Conservation (phyloP, 2,797 vertebrate genomes). For the Bovichtus variegatus region DNA sequence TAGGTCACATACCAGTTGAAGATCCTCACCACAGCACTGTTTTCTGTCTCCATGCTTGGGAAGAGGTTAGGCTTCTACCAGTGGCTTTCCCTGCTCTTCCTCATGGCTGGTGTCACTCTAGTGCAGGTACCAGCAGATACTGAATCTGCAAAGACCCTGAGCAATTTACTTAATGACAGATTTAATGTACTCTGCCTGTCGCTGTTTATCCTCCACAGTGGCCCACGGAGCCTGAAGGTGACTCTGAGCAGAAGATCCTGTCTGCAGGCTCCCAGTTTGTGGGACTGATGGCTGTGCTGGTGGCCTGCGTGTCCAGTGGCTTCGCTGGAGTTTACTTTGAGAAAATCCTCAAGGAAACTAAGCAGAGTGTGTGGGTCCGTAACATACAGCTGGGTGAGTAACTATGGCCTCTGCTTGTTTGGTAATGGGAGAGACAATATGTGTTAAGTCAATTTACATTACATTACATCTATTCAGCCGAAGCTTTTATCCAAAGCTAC, state of each 20-base stretch:
- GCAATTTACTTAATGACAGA: background rate
- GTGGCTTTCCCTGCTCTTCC: constrained; percentile 93
- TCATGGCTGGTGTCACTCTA: constrained; percentile 93
- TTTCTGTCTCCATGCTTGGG: constrained; percentile 96
- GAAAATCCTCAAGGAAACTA: constrained; percentile 97
- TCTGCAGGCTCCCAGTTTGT: constrained; percentile 90
- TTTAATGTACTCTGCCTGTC: background rate
- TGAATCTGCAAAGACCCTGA: too few relatives aligned
- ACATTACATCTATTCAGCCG: too few relatives aligned
- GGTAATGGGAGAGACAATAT: background rate
- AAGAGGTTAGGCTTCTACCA: constrained; percentile 91
- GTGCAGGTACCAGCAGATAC: constrained; percentile 89
- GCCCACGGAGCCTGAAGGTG: constrained; percentile 86
- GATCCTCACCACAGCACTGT: constrained; percentile 97
- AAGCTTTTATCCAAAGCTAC: too few relatives aligned
- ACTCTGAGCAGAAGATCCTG: constrained; percentile 81
- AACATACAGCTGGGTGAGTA: constrained; percentile 96
- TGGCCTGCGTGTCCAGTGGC: constrained; percentile 95
- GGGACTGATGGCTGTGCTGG: constrained; percentile 92
- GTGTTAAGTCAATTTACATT: background rate
- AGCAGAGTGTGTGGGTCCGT: constrained; percentile 97
- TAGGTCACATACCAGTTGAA: constrained; percentile 98
- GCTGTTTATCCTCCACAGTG: constrained; percentile 78
- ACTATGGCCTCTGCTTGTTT: background rate
- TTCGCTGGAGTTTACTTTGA: constrained; percentile 99